Base-by-base conservation (phyloP, 2,888 invertebrate species). In the Dendrolimus houi region DNA sequence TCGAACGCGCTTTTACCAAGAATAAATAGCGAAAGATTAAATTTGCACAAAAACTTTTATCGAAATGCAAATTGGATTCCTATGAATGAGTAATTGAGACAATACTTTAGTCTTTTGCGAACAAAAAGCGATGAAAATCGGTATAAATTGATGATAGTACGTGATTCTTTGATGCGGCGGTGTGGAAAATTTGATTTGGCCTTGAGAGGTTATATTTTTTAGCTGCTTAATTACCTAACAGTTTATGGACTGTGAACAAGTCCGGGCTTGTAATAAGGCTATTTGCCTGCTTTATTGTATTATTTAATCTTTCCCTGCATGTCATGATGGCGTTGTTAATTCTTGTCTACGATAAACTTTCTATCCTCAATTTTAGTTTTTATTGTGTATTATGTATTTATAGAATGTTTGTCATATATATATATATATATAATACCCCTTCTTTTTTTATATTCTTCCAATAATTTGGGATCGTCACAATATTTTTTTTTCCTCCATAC, bases 121-220 rank as follows among this genome's bases (percentile, higher is more conserved):
- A 17, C 54, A 47, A 47, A 47, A 47, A 47, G 47, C 47, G 47
- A 9, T 47, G 2, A 47, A 47, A 47, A 47, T 47, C 12, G 47
- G 47, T 12, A 47, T 9, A 47, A 47, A 47, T 47, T 9, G 47
- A 47, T 6, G 47, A 47, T 47, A 10, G 47, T 47, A 47, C 47
- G 47, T 47, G 47, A 47, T 47, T 47, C 12, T 47, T 10, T 10
- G 47, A 7, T 29, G 52, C 56, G 54, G 53, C 54, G 58, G 53
- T 55, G 60, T 62, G 62, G 60, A 58, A 60, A 62, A 62, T 60
- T 59, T 54, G 41, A 10, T 57, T 9, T 53, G 59, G 52, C 57
- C 57, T 59, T 59, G 57, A 52, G n/a, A 40, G 12, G 52, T 47
- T 47, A 47, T 7, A 47, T 47, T 47, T 47, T 47, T 47, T 7